These are phyloP conservation scores for Dryas iulia DNA, from an alignment of 1,140 invertebrate species.

Conservation along the genomic window DNA sequence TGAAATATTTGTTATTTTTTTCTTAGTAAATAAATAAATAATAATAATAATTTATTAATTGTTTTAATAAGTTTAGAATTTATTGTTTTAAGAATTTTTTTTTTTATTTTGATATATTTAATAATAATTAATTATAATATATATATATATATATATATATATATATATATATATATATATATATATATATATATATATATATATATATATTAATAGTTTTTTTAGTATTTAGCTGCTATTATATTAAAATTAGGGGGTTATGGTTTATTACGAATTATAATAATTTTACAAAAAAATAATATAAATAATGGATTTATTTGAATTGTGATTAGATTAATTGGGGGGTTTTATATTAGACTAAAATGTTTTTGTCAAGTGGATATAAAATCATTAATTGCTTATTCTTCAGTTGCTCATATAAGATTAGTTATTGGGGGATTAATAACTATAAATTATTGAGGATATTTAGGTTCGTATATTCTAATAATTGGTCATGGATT, in stretches of 20 bases:
- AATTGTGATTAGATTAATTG: too few relatives aligned
- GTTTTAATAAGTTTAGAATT: conserved; percentile 81
- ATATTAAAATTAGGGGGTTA: conserved; percentile 86
- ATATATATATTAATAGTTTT: conserved; percentile 80
- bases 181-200: too few relatives aligned
- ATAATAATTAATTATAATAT: conserved; percentile 32
- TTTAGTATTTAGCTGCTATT: conserved; percentile 83
- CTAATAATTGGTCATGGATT: conserved; percentile 85
- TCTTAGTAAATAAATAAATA: too few relatives aligned
- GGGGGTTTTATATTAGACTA: too few relatives aligned
- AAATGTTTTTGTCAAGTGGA: conserved; percentile 81
- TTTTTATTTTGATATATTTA: conserved; percentile 77
- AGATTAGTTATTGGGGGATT: conserved; percentile 78
- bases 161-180: too few relatives aligned
- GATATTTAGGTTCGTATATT: conserved; percentile 70
- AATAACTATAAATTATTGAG: too few relatives aligned
- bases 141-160: too few relatives aligned
- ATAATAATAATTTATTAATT: conserved; percentile 84
- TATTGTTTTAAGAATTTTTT: conserved; percentile 80
- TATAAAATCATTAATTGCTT: conserved; percentile 84
- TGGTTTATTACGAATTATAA: too few relatives aligned
- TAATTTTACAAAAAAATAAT: too few relatives aligned
- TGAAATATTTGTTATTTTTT: too few relatives aligned
- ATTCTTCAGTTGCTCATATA: conserved; percentile 84
- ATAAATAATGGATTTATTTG: too few relatives aligned